Evolutionary conservation across 2,797 vertebrate genomes (phyloP), one percentile per base, ranked within the genome.

Genomic region (Sus cebifrons): DNA sequence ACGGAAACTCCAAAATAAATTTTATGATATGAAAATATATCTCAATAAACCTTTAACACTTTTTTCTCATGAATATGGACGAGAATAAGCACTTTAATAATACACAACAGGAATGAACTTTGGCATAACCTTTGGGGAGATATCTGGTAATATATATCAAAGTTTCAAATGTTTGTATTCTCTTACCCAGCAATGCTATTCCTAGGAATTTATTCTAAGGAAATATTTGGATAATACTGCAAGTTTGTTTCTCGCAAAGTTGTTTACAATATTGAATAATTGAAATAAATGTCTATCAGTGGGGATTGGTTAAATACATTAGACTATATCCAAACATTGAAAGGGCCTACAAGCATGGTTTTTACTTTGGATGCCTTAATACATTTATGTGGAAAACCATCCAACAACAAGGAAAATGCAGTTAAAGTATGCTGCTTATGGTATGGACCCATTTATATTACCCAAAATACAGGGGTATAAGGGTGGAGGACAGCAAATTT

Each of bases 51-150:
- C 5, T n/a, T 32, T 81, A 5, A 49, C 6, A 49, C 40, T 44
- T 44, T 32, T 27, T 77, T 32, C 70, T 82, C 11, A n/a, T 73
- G 36, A 96, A 92, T 36, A 73, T 44, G 56, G 18, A 79, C 25
- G 60, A 78, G 92, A 92, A 52, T 6, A n/a, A 58, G 14, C 27
- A 17, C 25, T n/a, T 70, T n/a, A 88, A 96, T n/a, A 88, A 96
- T 73, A 40, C 11, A 52, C 0, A 15, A 9, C 15, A 95, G 49
- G 44, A 62, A 44, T 68, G 40, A 92, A 78, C 86, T 73, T 73
- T 77, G 58, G 9, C 12, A 36, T 67, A 74, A 56, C 18, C 32
- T 56, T 77, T 52, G 85, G 54, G 32, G 52, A 86, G 27, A 91
- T 16, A 54, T 56, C 4, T 54, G 32, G 49, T 54, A 77, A 54